These are phyloP conservation scores for Pyrgilauda ruficollis DNA, from an alignment of 2,113 vertebrate species.

Conservation along the genomic window DNA sequence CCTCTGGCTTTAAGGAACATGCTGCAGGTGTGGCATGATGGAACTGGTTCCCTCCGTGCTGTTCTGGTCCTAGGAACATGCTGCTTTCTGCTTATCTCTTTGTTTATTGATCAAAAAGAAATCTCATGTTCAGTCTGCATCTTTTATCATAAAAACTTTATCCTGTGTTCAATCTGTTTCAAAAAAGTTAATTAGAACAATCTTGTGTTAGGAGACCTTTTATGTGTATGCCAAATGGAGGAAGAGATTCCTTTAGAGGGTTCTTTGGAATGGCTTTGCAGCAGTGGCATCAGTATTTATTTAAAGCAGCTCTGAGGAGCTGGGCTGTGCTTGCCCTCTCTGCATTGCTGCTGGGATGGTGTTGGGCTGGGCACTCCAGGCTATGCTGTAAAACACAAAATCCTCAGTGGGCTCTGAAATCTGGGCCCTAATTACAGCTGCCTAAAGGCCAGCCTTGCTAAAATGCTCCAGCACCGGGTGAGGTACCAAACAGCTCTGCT, in stretches of 20 bases:
- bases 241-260: background rate
- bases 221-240: background rate
- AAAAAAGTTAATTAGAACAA: background rate
- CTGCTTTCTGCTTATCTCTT: background rate
- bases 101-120: background rate
- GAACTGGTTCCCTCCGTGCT: background rate
- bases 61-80: background rate
- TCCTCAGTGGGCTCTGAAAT: background rate
- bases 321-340: accelerated
- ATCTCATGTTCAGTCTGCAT: background rate
- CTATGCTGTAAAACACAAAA: background rate
- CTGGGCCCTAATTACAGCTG: background rate
- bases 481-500: background rate
- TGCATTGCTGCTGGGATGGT: background rate
- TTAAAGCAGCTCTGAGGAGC: background rate
- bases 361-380: background rate
- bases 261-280: background rate
- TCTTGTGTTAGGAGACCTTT: background rate
- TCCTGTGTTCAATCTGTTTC: background rate
- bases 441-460: background rate
- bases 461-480: background rate
- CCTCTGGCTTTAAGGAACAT: background rate
- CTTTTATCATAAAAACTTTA: background rate
- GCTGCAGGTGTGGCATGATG: background rate
- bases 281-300: background rate